These are phyloP conservation scores for Percopsis omiscomaycus DNA, from an alignment of 2,797 vertebrate genomes.

Conservation along the genomic window DNA sequence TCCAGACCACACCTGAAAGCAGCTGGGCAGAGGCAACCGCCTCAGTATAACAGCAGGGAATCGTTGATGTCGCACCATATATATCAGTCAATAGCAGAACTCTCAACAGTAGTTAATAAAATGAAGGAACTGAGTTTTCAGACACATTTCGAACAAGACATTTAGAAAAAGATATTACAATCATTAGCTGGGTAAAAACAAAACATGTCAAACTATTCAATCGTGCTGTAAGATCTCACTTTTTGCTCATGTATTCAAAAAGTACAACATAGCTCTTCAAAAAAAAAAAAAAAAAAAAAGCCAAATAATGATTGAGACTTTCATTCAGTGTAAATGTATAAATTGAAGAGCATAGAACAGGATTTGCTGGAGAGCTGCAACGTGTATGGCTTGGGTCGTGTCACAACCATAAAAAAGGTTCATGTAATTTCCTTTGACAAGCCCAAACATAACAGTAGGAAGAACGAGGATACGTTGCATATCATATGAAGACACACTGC, in stretches of 20 bases:
- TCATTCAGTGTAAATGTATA: slow-evolving; percentile 21
- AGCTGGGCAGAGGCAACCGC: not conserved
- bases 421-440: slow-evolving; percentile 53
- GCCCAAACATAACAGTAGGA: slow-evolving; percentile 20
- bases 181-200: slow-evolving; percentile 64
- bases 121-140: slow-evolving; percentile 23
- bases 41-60: slow-evolving; percentile 22
- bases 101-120: slow-evolving; percentile 56
- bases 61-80: no score
- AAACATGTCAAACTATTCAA: slow-evolving; percentile 28
- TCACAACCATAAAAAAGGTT: slow-evolving; percentile 43
- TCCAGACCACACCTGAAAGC: slow-evolving; percentile 1
- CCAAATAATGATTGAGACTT: slow-evolving; percentile 21
- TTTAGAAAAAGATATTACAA: slow-evolving; percentile 60
- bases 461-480: slow-evolving; percentile 52
- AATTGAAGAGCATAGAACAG: slow-evolving; percentile 14
- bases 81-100: slow-evolving; percentile 39
- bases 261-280: slow-evolving; percentile 33
- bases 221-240: slow-evolving; percentile 27
- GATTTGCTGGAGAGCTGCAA: slow-evolving; percentile 35
- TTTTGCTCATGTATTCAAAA: slow-evolving; percentile 43
- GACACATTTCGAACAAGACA: slow-evolving; percentile 46
- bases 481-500: slow-evolving; percentile 42
- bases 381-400: slow-evolving; percentile 41
- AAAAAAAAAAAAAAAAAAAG: slow-evolving; percentile 31